Base-by-base conservation (phyloP, 2,888 invertebrate species). In the Noctuana brunneofusca region DNA sequence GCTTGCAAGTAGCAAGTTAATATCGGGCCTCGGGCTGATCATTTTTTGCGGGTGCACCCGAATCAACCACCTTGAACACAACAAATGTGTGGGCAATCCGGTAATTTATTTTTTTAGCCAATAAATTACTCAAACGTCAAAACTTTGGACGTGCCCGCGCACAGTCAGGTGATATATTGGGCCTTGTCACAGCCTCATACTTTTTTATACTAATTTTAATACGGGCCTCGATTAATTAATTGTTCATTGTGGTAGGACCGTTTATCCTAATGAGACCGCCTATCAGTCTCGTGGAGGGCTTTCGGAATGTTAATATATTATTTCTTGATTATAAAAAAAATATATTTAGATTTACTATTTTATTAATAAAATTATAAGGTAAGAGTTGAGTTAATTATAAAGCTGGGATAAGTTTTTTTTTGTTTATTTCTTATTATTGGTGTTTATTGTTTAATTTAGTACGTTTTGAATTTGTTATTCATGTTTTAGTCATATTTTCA, bases 101-200 rank as follows among this genome's bases (percentile, higher is more conserved):
- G 87, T 89, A 89, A 90, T 90, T 89, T 89, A 82, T 89, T 91
- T 90, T 89, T 91, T 89, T 84, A 82, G 77, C 84, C 87, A 88
- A 91, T 91, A 91, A 89, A 90, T 91, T 84, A 90, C 90, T 91
- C 91, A 89, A 80, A 84, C 79, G 90, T 91, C 91, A 90, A 89
- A 91, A 89, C 80, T 84, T 85, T 73, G 84, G 83, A 83, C 83
- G 78, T 78, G 78, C 75, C 72, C 76, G 79, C 75, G 78, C 65
- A 24, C 68, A 63, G 76, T 76, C 77, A 74, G 81, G 88, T 90
- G 90, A 91, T 89, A 87, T 90, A 91, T 91, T 81, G 87, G 83
- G 69, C 68, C 87, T 80, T 87, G 90, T 90, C 89, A 89, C 84
- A 89, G 76, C 78, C 80, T 75, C 76, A 78, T 78, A 77, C 81